A percentile compares a stretch with the other conserved stretches of the same genome.
phyloP scores from a whole-genome alignment of 2,797 vertebrate species.

The Crenuchus spilurus region DNA sequence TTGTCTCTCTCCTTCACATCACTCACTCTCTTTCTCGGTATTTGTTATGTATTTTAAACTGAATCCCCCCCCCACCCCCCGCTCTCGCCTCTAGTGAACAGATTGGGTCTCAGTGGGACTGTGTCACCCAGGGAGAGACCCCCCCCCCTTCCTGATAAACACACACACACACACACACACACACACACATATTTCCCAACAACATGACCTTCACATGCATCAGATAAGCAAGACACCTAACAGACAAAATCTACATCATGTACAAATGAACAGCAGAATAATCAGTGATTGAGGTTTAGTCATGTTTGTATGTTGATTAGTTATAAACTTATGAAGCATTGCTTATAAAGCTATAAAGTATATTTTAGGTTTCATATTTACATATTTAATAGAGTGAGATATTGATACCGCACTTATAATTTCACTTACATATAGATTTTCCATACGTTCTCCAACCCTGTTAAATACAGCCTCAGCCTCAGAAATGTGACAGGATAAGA shows the following conservation, averaged over 20 bases:
- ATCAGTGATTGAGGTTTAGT: neutral
- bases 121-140: slow-evolving; percentile 79
- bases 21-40: neutral
- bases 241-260: neutral
- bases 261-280: neutral
- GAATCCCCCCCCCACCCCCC: slow-evolving; percentile 33
- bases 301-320: too few relatives aligned
- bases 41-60: slow-evolving; percentile 42
- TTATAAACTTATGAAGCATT: too few relatives aligned
- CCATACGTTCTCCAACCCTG: too few relatives aligned
- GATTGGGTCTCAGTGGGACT: slow-evolving; percentile 85
- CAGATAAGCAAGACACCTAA: slow-evolving; percentile 19
- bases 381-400: too few relatives aligned
- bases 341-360: too few relatives aligned
- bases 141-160: slow-evolving; percentile 71
- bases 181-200: slow-evolving; percentile 51
- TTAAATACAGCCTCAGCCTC: too few relatives aligned
- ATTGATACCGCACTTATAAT: too few relatives aligned
- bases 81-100: slow-evolving; percentile 75
- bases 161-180: slow-evolving; percentile 58
- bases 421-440: too few relatives aligned
- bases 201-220: slow-evolving; percentile 64
- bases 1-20: neutral
- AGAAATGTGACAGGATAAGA: too few relatives aligned
- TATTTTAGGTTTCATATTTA: too few relatives aligned